phyloP scores from a whole-genome alignment of 2,797 vertebrate genomes.

The Heterohyrax brucei region DNA sequence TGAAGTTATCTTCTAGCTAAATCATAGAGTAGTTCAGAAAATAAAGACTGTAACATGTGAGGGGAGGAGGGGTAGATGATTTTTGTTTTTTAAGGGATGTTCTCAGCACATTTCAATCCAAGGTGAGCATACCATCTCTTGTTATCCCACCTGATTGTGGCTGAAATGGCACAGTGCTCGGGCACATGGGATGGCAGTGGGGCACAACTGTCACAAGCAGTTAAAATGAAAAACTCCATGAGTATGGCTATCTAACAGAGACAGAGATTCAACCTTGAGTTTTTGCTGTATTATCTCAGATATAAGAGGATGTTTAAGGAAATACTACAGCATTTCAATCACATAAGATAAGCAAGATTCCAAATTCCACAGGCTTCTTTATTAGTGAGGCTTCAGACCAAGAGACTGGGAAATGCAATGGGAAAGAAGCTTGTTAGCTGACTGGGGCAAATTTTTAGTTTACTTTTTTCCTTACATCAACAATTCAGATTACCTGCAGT shows the following conservation, averaged over 20 bases:
- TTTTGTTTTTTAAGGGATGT: slow-evolving; percentile 28
- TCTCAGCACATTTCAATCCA: not conserved
- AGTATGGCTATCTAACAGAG: not conserved
- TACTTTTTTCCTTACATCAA: not conserved
- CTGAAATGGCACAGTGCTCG: not conserved
- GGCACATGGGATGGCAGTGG: not conserved
- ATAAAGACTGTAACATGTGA: not conserved
- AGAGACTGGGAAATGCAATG: not conserved
- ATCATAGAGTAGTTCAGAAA: not conserved
- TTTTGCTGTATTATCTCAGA: slow-evolving; percentile 49
- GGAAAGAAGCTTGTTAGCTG: not conserved
- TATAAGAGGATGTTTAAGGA: slow-evolving; percentile 23
- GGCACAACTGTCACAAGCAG: not conserved
- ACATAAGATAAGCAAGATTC: not conserved
- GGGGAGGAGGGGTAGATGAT: not conserved
- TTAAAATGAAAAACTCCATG: not conserved
- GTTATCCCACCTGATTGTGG: not conserved
- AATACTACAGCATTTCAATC: not conserved
- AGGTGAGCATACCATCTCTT: slow-evolving; percentile 25
- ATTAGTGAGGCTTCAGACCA: not conserved
- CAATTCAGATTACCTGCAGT: not conserved
- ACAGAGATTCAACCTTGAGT: slow-evolving; percentile 18
- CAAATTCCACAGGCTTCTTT: not conserved
- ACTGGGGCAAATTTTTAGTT: not conserved
- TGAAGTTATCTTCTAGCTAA: not conserved